Conservation (phyloP, 2,113 vertebrate species). For the Neodon shergylaensis region DNA sequence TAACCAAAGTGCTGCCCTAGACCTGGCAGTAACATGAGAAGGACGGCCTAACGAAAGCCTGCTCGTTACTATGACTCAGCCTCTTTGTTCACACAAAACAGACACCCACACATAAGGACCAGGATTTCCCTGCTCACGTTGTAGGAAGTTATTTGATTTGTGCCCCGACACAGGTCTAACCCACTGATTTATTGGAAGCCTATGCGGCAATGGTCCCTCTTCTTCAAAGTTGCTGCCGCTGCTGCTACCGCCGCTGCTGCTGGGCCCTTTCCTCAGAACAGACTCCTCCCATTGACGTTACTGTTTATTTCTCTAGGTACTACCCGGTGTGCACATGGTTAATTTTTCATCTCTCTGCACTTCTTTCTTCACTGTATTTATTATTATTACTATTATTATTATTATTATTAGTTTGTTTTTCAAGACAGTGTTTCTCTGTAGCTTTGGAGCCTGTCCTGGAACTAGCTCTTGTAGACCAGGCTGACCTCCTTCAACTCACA, state of each 20-base stretch:
- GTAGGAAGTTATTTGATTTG: conserved; percentile 31
- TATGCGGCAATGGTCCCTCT: neutral
- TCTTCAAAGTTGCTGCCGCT: neutral
- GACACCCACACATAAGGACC: neutral
- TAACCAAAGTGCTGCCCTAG: conserved; percentile 37
- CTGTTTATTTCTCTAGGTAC: neutral
- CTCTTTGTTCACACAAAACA: conserved; percentile 41
- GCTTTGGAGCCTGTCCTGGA: too few relatives aligned
- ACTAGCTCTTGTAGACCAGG: too few relatives aligned
- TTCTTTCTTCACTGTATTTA: neutral
- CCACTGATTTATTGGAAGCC: neutral
- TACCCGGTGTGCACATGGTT: neutral
- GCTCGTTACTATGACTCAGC: conserved; percentile 62
- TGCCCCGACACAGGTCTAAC: conserved; percentile 11
- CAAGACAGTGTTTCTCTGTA: too few relatives aligned
- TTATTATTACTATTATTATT: too few relatives aligned
- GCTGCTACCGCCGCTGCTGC: neutral
- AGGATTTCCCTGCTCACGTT: conserved; percentile 28
- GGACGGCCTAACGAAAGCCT: conserved; percentile 15
- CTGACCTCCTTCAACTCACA: too few relatives aligned
- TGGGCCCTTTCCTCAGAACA: neutral
- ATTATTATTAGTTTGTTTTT: too few relatives aligned
- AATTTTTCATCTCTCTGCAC: neutral
- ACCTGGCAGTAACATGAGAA: conserved; percentile 42
- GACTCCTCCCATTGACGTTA: neutral